These are phyloP conservation scores for Drosophila kuntzei DNA, from an alignment of 2,888 invertebrate species.

Conservation along the genomic window DNA sequence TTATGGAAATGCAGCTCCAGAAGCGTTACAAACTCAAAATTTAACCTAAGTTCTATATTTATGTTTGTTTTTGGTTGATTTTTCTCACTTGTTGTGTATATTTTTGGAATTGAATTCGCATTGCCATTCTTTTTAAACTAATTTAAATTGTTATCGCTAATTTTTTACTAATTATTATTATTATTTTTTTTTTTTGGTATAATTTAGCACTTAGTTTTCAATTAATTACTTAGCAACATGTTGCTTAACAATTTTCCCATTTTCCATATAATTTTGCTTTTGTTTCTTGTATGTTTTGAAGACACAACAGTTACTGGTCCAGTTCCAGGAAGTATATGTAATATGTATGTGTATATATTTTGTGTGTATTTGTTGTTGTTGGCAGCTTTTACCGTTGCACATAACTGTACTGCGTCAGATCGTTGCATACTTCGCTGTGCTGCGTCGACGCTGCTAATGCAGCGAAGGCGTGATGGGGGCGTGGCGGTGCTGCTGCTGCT, in stretches of 20 bases:
- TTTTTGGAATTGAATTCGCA: constrained; percentile 68
- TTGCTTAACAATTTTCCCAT: constrained; percentile 56
- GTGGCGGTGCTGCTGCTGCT: constrained; percentile 33
- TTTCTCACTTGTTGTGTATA: constrained; percentile 12
- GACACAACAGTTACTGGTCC: constrained; percentile 86
- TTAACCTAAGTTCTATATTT: constrained; percentile 4
- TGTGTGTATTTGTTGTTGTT: constrained; percentile 27
- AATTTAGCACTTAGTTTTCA: constrained; percentile 78
- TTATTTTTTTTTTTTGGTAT: constrained; percentile 18
- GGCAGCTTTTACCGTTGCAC: constrained; percentile 65
- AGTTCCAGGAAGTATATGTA: constrained; percentile 85
- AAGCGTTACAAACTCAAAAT: constrained; percentile 22
- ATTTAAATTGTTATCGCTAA: constrained; percentile 58
- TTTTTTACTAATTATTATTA: constrained; percentile 63
- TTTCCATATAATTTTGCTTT: constrained; percentile 52
- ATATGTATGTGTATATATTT: constrained; percentile 45
- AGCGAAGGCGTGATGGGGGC: constrained; percentile 71
- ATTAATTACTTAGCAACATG: constrained; percentile 47
- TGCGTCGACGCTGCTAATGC: constrained; percentile 57
- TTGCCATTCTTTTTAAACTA: constrained; percentile 25
- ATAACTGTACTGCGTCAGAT: constrained; percentile 66
- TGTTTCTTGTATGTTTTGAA: constrained; percentile 79
- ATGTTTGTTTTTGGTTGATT: constrained; percentile 24
- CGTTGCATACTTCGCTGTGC: constrained; percentile 67
- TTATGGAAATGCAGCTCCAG: constrained; percentile 14